Conservation (phyloP, 2,797 vertebrate species). For the Cyclura pinguis region DNA sequence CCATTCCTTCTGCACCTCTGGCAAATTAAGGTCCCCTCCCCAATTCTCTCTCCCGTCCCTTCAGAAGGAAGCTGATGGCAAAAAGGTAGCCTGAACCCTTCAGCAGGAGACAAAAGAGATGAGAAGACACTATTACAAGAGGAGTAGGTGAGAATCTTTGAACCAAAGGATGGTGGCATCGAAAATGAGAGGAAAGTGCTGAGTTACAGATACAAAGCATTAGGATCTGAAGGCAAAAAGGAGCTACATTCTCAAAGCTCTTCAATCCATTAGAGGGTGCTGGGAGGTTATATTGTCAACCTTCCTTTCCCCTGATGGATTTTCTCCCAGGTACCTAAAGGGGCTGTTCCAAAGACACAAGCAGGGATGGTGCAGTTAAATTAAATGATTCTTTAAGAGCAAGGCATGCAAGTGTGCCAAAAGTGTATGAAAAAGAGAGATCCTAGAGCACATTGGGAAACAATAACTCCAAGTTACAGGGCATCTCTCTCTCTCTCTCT, state of each 20-base stretch:
- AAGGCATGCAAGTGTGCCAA: background rate
- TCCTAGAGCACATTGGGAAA: background rate
- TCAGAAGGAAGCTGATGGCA: background rate
- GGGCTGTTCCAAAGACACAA: accelerated
- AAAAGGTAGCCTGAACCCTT: background rate
- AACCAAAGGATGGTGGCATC: background rate
- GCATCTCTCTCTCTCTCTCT: background rate
- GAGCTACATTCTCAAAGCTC: background rate
- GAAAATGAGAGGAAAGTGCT: background rate
- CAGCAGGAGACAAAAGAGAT: background rate
- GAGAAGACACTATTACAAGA: background rate
- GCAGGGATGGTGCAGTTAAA: background rate
- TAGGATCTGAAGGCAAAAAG: background rate
- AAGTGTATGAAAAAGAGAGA: background rate
- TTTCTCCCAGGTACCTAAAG: background rate
- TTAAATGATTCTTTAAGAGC: constrained; percentile 20
- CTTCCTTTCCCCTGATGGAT: background rate
- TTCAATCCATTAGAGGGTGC: background rate
- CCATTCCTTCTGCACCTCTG: background rate
- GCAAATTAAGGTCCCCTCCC: background rate
- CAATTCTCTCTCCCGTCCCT: background rate
- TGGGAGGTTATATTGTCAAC: background rate
- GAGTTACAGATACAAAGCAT: background rate
- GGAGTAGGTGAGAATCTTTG: background rate
- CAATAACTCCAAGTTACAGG: background rate